Conservation (phyloP, 2,797 vertebrate genomes). For the Sebastes oblongus region DNA sequence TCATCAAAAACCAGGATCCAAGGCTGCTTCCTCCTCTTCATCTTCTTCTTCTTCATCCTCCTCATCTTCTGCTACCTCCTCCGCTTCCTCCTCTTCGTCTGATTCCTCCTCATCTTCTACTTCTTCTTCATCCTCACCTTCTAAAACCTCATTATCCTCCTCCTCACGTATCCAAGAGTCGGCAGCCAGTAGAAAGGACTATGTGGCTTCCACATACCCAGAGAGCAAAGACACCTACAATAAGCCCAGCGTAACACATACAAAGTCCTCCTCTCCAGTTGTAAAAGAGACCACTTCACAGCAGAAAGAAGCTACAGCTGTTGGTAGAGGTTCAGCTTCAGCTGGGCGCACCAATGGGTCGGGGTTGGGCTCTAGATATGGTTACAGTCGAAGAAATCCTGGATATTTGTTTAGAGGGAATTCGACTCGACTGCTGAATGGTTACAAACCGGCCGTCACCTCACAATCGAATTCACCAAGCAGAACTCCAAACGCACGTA, state of each 20-base stretch:
- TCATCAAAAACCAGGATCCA: slow-evolving; percentile 64
- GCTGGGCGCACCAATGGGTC: slow-evolving; percentile 49
- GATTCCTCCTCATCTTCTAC: slow-evolving; percentile 20
- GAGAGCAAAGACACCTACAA: slow-evolving; percentile 60
- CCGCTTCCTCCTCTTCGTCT: slow-evolving; percentile 7
- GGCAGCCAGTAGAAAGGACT: slow-evolving; percentile 64
- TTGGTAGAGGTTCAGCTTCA: slow-evolving; percentile 43
- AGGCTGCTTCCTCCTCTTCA: slow-evolving; percentile 41
- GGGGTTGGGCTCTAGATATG: slow-evolving; percentile 57
- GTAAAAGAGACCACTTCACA: slow-evolving; percentile 58
- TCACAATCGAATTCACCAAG: slow-evolving; percentile 61
- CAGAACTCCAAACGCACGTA: slow-evolving; percentile 48
- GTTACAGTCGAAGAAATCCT: slow-evolving; percentile 67
- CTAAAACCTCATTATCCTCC: slow-evolving; percentile 34
- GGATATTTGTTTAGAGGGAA: slow-evolving; percentile 69
- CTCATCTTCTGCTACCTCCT: slow-evolving; percentile 25
- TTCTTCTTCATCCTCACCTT: slow-evolving; percentile 32
- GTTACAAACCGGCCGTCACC: slow-evolving; percentile 64
- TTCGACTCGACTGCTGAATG: slow-evolving; percentile 61
- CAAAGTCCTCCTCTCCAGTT: slow-evolving; percentile 57
- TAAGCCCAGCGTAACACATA: slow-evolving; percentile 41
- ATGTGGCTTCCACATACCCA: slow-evolving; percentile 52
- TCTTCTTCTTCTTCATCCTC: slow-evolving; percentile 21
- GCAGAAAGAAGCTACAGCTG: slow-evolving; percentile 39
- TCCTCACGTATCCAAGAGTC: slow-evolving; percentile 63